phyloP scores from a whole-genome alignment of 2,113 vertebrate genomes.

The Heliornis fulica region DNA sequence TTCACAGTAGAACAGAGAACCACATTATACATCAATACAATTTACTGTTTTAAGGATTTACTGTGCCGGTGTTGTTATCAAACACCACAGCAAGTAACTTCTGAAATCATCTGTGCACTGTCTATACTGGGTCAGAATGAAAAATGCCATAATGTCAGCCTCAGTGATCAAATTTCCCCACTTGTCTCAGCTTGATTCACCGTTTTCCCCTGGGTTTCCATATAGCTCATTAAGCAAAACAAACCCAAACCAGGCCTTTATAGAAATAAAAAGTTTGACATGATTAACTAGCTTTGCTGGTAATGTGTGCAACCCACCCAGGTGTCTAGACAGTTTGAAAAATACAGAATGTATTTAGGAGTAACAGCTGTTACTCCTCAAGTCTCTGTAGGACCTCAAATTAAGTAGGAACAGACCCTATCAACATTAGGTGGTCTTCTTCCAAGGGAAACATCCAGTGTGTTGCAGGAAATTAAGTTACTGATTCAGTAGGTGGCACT shows the following conservation, averaged over 20 bases:
- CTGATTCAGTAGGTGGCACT: neutral
- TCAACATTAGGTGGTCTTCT: neutral
- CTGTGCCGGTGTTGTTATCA: neutral
- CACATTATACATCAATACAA: neutral
- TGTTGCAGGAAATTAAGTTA: neutral
- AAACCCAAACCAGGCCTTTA: neutral
- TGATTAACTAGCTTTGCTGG: slow-evolving; percentile 26
- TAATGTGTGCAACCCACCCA: slow-evolving; percentile 27
- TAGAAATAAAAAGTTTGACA: neutral
- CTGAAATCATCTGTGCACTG: neutral
- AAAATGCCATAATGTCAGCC: neutral
- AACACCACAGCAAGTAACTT: neutral
- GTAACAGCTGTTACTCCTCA: slow-evolving; percentile 21
- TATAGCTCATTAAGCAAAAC: neutral
- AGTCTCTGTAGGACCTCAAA: neutral
- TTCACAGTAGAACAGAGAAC: neutral
- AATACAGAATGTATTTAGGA: slow-evolving; percentile 20
- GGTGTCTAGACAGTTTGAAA: slow-evolving; percentile 53
- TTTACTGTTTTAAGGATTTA: neutral
- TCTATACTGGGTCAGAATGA: neutral
- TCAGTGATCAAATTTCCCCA: neutral
- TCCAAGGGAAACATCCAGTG: neutral
- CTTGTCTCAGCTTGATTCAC: neutral
- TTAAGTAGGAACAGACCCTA: neutral
- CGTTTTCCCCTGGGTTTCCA: neutral